A percentile compares a stretch with the other conserved stretches of the same genome.
Conservation (phyloP, 2,113 vertebrate genomes). For the Alosa alosa region DNA sequence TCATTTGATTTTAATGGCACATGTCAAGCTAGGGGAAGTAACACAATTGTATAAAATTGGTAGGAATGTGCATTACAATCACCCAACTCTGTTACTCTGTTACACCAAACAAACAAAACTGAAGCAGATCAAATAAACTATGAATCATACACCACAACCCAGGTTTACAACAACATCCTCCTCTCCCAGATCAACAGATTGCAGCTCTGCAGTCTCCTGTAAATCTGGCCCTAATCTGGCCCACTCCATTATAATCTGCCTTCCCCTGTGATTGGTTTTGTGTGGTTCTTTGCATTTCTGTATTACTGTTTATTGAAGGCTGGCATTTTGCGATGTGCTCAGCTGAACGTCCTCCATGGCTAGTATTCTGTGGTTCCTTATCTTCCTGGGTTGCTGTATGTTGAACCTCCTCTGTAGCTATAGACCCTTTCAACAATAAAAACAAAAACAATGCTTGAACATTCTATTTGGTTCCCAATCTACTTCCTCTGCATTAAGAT, state of each 20-base stretch:
- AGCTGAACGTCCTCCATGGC: too few relatives aligned
- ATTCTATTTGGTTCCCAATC: too few relatives aligned
- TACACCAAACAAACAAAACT: neutral
- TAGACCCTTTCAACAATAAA: too few relatives aligned
- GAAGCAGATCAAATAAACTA: neutral
- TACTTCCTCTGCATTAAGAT: too few relatives aligned
- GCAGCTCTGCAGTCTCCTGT: neutral
- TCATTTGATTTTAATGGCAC: neutral
- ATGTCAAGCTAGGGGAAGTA: neutral
- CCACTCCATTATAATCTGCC: too few relatives aligned
- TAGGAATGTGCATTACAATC: neutral
- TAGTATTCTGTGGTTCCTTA: too few relatives aligned
- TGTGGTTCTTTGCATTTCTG: too few relatives aligned
- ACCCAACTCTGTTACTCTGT: neutral
- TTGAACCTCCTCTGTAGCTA: too few relatives aligned
- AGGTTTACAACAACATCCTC: neutral
- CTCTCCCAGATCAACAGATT: neutral
- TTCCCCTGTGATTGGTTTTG: neutral
- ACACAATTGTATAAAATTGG: conserved; percentile 1
- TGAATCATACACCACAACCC: neutral
- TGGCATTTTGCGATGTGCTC: too few relatives aligned
- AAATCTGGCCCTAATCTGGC: neutral
- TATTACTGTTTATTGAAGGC: too few relatives aligned
- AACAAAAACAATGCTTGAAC: too few relatives aligned
- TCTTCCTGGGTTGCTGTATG: too few relatives aligned